Base-by-base conservation (phyloP, 2,113 vertebrate species). In the Prionailurus bengalensis region DNA sequence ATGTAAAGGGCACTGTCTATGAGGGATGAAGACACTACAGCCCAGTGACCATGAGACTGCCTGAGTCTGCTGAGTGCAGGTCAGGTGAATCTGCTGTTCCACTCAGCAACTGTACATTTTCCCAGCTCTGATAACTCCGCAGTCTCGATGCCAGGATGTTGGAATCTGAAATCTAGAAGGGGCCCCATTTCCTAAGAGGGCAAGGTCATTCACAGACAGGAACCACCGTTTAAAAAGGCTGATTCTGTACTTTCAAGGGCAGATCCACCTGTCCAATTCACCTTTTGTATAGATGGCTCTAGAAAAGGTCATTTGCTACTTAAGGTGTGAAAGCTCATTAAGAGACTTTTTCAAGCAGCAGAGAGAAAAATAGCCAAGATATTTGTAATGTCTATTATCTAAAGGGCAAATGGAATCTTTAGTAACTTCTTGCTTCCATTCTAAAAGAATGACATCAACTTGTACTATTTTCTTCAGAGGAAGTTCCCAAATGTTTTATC, bases 281-380 rank as follows among this genome's bases (percentile, higher is more conserved):
- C 42, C 23, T 97, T 98, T 81, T 89, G 45, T 85, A 58, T 39
- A 39, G 45, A 86, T 68, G 53, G 29, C 68, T 93, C 86, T 78
- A 79, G 94, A 95, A 95, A 98, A 97, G 95, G 79, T 94, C 90
- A 97, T 90, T 94, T 90, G 68, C 82, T 79, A 79, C 23, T 4
- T 36, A 80, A 55, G 48, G 84, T 90, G 42, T 94, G 70, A 96
- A 97, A 87, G 90, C 80, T 95, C 91, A 97, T 97, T 97, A 97
- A 78, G 94, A 84, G 76, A 76, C 66, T 87, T 94, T 96, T 93
- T 89, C 89, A 95, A 91, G 45, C 27, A 89, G 93, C 61, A 61
- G n/a, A 76, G 68, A 95, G 29, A 14, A 73, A 79, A 83, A 89
- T 55, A 80, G 65, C 45, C 82, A 97, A 87, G 97, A 53, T 82